Conservation (phyloP, 2,113 vertebrate genomes). For the Emberiza fucata region DNA sequence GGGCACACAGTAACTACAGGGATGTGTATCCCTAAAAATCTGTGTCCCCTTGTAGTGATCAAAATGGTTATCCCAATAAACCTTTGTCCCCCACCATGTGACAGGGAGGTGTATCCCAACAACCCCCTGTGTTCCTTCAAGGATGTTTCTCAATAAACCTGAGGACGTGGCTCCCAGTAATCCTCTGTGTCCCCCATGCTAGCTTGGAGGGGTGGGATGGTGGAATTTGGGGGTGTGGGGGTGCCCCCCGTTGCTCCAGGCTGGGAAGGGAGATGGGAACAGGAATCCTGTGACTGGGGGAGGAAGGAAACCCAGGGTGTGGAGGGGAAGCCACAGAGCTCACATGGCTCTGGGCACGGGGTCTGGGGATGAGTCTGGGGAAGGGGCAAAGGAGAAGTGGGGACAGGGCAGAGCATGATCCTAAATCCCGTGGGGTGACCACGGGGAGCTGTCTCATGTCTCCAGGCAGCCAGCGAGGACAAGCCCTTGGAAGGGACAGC, state of each 20-base stretch:
- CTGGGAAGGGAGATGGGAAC: background rate
- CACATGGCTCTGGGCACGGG: background rate
- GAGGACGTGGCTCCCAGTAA: fast-evolving
- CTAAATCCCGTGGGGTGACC: background rate
- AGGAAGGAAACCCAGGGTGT: background rate
- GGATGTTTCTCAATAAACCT: background rate
- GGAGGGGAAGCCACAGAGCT: background rate
- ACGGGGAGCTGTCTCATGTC: background rate
- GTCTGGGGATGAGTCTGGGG: background rate
- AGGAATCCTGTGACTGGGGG: background rate
- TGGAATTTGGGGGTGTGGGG: background rate
- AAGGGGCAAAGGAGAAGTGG: background rate
- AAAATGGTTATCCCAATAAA: background rate
- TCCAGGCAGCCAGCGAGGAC: background rate
- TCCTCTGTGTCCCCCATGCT: background rate
- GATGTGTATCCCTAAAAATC: background rate
- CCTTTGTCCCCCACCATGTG: fast-evolving
- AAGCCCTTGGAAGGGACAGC: background rate
- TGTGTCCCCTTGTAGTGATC: background rate
- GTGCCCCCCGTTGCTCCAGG: background rate
- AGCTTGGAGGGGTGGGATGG: background rate
- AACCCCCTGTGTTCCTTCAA: background rate
- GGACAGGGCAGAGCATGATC: background rate
- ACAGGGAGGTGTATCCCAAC: background rate
- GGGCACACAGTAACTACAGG: background rate